Percentiles rank a stretch among this genome's conserved stretches.
These are phyloP conservation scores for Microplitis mediator DNA, from an alignment of 1,140 invertebrate species.

Conservation along the genomic window DNA sequence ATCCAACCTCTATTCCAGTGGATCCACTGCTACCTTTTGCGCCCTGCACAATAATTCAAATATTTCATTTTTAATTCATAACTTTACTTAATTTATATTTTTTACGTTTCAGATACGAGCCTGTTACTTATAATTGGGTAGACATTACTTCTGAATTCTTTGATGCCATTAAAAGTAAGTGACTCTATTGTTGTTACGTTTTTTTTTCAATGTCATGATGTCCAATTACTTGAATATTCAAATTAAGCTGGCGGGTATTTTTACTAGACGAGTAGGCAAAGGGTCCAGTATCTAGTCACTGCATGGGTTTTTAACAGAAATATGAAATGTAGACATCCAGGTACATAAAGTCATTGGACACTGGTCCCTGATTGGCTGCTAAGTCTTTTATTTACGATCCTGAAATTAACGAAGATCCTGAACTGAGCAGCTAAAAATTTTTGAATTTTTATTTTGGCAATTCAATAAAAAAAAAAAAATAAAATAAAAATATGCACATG, in stretches of 20 bases:
- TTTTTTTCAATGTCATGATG: neutral
- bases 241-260: neutral
- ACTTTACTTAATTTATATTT: constrained; percentile 12
- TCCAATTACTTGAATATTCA: constrained; percentile 5
- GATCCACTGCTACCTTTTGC: constrained; percentile 23
- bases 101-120: constrained; percentile 45
- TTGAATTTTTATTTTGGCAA: no score
- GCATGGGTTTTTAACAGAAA: no score
- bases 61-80: constrained; percentile 34
- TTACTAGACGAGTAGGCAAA: neutral
- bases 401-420: no score
- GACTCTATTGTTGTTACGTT: neutral
- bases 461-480: no score
- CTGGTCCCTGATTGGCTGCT: no score
- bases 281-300: no score
- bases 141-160: constrained; percentile 81
- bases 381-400: no score
- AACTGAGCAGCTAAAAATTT: no score
- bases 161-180: constrained; percentile 73
- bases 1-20: neutral
- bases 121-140: constrained; percentile 73
- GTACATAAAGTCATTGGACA: no score
- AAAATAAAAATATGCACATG: no score
- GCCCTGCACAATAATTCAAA: neutral
- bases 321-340: no score